Percentiles rank a stretch among this genome's conserved stretches.
Evolutionary conservation across 2,797 vertebrate genomes (phyloP).

Genomic region (Sebastes steindachneri): DNA sequence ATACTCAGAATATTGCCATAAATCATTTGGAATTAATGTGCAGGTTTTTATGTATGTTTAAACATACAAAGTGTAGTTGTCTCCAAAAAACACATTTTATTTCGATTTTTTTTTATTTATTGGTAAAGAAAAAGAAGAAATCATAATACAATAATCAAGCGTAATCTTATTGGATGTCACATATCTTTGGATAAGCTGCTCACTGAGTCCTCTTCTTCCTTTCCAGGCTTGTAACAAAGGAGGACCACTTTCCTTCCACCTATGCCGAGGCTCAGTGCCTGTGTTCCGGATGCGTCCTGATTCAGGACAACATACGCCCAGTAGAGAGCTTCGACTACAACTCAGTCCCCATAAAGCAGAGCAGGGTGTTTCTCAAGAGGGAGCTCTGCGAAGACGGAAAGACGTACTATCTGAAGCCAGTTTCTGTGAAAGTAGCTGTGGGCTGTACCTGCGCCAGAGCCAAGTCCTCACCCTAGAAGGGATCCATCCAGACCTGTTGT

Average conservation of each 20-base stretch:
- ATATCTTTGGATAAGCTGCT: neutral
- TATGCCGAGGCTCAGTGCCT: conserved; percentile 87
- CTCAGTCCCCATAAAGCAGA: conserved; percentile 78
- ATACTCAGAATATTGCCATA: too few relatives aligned
- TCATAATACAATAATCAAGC: too few relatives aligned
- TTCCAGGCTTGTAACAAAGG: conserved; percentile 70
- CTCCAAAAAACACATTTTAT: too few relatives aligned
- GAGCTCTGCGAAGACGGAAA: conserved; percentile 58
- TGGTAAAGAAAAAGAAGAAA: too few relatives aligned
- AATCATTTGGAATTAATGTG: neutral
- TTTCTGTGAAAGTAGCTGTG: conserved; percentile 67
- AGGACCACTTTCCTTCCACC: conserved; percentile 78
- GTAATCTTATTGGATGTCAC: neutral
- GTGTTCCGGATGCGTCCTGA: conserved; percentile 87
- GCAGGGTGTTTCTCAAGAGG: conserved; percentile 80
- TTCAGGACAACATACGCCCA: neutral
- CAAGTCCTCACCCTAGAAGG: neutral
- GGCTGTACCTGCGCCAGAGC: conserved; percentile 88
- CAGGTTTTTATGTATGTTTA: neutral
- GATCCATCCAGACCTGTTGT: conserved; percentile 44
- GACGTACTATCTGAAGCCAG: conserved; percentile 48
- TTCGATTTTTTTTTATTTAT: too few relatives aligned
- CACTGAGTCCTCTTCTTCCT: neutral
- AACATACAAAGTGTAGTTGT: too few relatives aligned
- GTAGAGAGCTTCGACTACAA: conserved; percentile 76